Evolutionary conservation across 2,888 invertebrate species (phyloP).

Genomic region (Aporophyla nigra): DNA sequence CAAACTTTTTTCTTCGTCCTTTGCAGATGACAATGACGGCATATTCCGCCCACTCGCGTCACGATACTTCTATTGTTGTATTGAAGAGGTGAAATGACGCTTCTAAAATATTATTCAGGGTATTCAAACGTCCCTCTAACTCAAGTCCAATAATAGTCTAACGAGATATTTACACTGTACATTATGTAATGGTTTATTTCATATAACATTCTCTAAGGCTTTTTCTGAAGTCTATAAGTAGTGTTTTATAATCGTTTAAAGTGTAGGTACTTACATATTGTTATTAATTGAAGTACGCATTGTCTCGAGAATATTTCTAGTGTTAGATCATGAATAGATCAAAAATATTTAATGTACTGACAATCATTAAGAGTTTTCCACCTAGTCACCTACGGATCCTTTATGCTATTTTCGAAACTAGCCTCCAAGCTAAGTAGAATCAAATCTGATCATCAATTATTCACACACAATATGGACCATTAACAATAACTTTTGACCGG

Average conservation of each 20-base stretch:
- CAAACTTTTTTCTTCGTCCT: conserved; percentile 42
- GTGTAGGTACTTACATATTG: conserved; percentile 12
- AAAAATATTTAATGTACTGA: conserved; percentile 3
- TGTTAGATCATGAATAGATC: conserved; percentile 14
- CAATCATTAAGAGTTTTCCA: conserved; percentile 11
- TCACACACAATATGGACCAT: conserved; percentile 19
- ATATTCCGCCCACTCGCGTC: conserved; percentile 56
- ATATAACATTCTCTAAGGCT: conserved; percentile 6
- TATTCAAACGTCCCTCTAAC: conserved; percentile 30
- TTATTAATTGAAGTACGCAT: conserved; percentile 25
- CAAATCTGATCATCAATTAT: conserved; percentile 12
- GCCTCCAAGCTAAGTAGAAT: neutral
- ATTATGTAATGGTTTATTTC: conserved; percentile 38
- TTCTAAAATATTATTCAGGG: conserved; percentile 34
- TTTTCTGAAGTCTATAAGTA: conserved; percentile 15
- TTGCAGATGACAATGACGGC: conserved; percentile 59
- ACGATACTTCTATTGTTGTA: conserved; percentile 68
- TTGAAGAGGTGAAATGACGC: conserved; percentile 48
- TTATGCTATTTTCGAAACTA: neutral
- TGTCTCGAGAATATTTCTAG: conserved; percentile 8
- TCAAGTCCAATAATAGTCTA: conserved; percentile 32
- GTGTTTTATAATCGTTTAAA: conserved; percentile 13
- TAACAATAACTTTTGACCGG: conserved; percentile 34
- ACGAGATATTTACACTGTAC: conserved; percentile 36
- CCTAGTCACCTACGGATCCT: neutral